A percentile compares a stretch with the other conserved stretches of the same genome.
phyloP scores from a whole-genome alignment of 37 sponge, comb jelly and placozoan genomes.

The Cliona cf. orientalis region DNA sequence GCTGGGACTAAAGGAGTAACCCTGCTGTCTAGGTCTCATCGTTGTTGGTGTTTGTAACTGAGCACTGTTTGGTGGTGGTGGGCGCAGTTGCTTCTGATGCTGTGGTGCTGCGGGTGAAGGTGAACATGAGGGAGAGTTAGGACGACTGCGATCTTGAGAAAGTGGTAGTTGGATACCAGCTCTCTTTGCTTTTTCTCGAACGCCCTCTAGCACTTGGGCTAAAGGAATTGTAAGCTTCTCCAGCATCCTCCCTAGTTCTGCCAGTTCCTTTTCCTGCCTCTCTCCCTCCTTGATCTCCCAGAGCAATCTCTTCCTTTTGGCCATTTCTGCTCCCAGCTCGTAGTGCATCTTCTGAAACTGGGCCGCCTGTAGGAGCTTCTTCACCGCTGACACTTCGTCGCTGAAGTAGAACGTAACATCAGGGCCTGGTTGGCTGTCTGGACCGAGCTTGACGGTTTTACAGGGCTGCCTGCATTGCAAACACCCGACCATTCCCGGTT shows the following conservation, averaged over 20 bases:
- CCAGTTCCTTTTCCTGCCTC: background rate
- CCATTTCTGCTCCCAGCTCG: background rate
- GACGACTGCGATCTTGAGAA: too few species aligned
- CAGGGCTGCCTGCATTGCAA: background rate
- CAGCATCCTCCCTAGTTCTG: background rate
- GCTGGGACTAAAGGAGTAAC: too few species aligned
- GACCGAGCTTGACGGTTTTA: background rate
- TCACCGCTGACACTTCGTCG: background rate
- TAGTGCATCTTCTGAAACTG: constrained; percentile 30
- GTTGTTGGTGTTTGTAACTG: too few species aligned
- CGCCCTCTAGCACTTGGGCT: too few species aligned
- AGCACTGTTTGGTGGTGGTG: too few species aligned
- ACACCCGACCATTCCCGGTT: background rate
- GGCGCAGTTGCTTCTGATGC: too few species aligned
- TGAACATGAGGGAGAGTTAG: too few species aligned
- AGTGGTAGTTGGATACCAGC: too few species aligned
- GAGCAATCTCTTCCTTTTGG: background rate
- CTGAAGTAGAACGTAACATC: constrained; percentile 6
- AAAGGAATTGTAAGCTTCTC: too few species aligned
- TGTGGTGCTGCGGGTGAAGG: too few species aligned
- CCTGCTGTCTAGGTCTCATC: too few species aligned
- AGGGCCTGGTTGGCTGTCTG: background rate
- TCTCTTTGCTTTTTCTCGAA: too few species aligned
- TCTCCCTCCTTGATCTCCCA: background rate
- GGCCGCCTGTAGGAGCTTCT: constrained; percentile 9